Conservation (phyloP, 2,113 vertebrate genomes). For the Rhinopithecus roxellana region DNA sequence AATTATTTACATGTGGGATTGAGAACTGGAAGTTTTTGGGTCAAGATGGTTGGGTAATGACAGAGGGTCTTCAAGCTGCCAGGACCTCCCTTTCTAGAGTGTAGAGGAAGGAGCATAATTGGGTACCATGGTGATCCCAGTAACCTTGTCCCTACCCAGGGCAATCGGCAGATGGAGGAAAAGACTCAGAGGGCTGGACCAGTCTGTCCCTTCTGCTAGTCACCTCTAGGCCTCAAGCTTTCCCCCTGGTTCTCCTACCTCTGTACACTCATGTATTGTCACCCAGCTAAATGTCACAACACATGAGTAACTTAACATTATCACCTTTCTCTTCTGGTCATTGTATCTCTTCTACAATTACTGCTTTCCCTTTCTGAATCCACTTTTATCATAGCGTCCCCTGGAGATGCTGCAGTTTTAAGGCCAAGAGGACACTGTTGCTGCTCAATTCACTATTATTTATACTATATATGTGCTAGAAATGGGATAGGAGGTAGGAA, state of each 20-base stretch:
- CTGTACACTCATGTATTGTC: not conserved
- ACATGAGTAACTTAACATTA: not conserved
- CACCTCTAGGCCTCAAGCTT: not conserved
- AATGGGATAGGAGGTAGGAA: not conserved
- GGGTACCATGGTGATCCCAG: not conserved
- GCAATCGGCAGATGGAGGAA: not conserved
- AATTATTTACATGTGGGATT: conserved; percentile 38
- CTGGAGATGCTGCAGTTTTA: not conserved
- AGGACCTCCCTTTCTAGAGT: not conserved
- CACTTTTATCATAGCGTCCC: not conserved
- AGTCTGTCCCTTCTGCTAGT: not conserved
- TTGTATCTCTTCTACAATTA: not conserved
- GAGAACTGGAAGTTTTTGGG: not conserved
- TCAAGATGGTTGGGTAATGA: not conserved
- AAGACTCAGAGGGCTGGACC: not conserved
- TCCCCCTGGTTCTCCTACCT: not conserved
- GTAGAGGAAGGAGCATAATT: not conserved
- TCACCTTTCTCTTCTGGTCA: not conserved
- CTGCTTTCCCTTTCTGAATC: not conserved
- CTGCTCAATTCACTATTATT: not conserved
- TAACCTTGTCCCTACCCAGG: not conserved
- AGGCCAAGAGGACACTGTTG: not conserved
- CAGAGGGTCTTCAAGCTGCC: not conserved
- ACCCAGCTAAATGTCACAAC: not conserved
- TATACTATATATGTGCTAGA: not conserved